These are phyloP conservation scores for Octopus sinensis DNA, from an alignment of 1,140 invertebrate genomes.

Conservation along the genomic window DNA sequence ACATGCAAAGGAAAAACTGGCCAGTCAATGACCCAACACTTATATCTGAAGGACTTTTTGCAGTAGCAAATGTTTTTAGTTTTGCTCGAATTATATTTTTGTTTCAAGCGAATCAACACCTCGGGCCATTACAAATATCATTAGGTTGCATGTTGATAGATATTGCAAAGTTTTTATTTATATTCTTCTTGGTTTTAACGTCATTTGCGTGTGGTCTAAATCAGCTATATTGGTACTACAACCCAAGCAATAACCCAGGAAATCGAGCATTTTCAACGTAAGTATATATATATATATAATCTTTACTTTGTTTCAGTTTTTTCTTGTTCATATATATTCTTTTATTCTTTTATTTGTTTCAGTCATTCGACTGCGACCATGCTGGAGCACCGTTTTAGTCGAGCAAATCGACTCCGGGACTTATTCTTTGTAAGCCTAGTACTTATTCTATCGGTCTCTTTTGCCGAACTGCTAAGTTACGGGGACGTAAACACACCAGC, in stretches of 20 bases:
- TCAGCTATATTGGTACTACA: slow-evolving; percentile 59
- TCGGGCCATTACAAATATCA: slow-evolving; percentile 61
- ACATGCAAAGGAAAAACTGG: slow-evolving; percentile 47
- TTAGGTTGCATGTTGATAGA: slow-evolving; percentile 63
- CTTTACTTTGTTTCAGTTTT: not conserved
- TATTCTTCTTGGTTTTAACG: slow-evolving; percentile 60
- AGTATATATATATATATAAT: slow-evolving; percentile 27
- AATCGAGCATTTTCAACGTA: slow-evolving; percentile 47
- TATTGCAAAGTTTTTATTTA: slow-evolving; percentile 62
- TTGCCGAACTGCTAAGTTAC: too few species aligned
- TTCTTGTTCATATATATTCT: not conserved
- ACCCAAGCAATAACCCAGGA: slow-evolving; percentile 25
- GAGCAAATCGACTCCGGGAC: too few species aligned
- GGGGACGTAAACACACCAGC: too few species aligned
- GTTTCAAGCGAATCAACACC: slow-evolving; percentile 60
- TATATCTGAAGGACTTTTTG: slow-evolving; percentile 56
- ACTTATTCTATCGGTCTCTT: too few species aligned
- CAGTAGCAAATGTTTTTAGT: slow-evolving; percentile 57
- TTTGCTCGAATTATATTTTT: slow-evolving; percentile 57
- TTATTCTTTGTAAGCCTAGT: too few species aligned
- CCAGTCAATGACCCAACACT: slow-evolving; percentile 53
- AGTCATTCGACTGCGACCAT: too few species aligned
- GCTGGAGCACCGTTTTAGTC: too few species aligned
- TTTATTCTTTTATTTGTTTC: not conserved
- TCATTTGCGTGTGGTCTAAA: slow-evolving; percentile 61